phyloP scores from a whole-genome alignment of 2,797 vertebrate genomes.

The Spinus olivaceus region DNA sequence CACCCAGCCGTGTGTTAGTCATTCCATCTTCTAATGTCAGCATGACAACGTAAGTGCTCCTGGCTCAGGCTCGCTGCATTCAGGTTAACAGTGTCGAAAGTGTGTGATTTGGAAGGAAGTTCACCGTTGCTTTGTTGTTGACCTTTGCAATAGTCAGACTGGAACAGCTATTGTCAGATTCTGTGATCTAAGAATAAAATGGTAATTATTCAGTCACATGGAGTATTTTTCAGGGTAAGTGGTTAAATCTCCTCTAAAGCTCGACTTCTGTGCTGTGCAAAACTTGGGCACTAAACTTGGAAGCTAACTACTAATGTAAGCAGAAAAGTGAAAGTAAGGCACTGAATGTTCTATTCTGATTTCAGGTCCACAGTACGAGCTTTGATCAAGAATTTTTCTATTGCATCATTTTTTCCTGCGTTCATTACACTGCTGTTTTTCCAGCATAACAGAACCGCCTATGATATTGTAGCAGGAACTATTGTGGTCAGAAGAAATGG shows the following conservation, averaged over 20 bases:
- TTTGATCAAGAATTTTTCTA: constrained; percentile 99
- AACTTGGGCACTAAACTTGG: neutral
- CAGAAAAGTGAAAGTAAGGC: neutral
- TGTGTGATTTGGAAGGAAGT: neutral
- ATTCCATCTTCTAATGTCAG: constrained; percentile 95
- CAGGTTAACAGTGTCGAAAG: neutral
- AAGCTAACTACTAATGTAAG: neutral
- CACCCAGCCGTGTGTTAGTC: constrained; percentile 92
- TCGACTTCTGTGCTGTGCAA: neutral
- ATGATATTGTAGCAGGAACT: constrained; percentile 97
- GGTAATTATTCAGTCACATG: neutral
- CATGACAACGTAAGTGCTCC: constrained; percentile 90
- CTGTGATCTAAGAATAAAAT: neutral
- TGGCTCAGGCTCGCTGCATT: neutral
- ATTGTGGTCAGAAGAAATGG: constrained; percentile 94
- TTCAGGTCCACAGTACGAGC: constrained; percentile 93
- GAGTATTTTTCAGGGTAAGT: neutral
- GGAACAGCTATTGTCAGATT: neutral
- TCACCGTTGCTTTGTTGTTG: neutral
- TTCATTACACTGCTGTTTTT: constrained; percentile 98
- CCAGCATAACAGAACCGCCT: constrained; percentile 98
- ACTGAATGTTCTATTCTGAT: constrained; percentile 43
- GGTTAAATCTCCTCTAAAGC: neutral
- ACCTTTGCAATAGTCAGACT: neutral
- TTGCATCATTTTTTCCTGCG: constrained; percentile 97